Evolutionary conservation across 2,888 invertebrate genomes (phyloP).

Genomic region (Plutella xylostella): DNA sequence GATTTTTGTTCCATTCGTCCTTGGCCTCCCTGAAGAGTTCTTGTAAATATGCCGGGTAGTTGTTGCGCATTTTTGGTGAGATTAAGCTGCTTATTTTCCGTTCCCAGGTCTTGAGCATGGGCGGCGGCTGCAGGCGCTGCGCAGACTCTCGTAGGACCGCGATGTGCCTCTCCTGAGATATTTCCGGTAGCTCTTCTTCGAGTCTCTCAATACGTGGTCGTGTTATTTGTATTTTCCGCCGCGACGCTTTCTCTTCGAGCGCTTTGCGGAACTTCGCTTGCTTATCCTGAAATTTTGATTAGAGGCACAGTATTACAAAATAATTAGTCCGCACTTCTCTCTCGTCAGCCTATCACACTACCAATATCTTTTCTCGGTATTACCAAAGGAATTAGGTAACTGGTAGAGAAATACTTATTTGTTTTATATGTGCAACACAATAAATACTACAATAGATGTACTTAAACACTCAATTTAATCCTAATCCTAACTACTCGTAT

Average conservation of each 20-base stretch:
- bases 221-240: slow-evolving; percentile 45
- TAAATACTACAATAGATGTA: no score
- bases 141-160: slow-evolving; percentile 69
- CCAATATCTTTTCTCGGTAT: no score
- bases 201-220: slow-evolving; percentile 33
- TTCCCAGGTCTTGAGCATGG: slow-evolving; percentile 73
- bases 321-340: no score
- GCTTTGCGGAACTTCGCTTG: slow-evolving; percentile 38
- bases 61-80: slow-evolving; percentile 62
- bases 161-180: slow-evolving; percentile 63
- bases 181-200: slow-evolving; percentile 55
- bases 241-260: slow-evolving; percentile 48
- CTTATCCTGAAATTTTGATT: slow-evolving; percentile 7
- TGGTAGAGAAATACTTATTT: no score
- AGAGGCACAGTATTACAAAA: no score
- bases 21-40: slow-evolving; percentile 68
- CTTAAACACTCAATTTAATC: no score
- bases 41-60: slow-evolving; percentile 65
- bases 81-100: slow-evolving; percentile 70
- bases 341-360: no score
- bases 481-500: no score
- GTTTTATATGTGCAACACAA: no score
- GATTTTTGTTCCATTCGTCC: slow-evolving; percentile 68
- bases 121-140: slow-evolving; percentile 67
- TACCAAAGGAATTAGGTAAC: no score